phyloP scores from a whole-genome alignment of 2,113 vertebrate species.

The Mobula hypostoma region DNA sequence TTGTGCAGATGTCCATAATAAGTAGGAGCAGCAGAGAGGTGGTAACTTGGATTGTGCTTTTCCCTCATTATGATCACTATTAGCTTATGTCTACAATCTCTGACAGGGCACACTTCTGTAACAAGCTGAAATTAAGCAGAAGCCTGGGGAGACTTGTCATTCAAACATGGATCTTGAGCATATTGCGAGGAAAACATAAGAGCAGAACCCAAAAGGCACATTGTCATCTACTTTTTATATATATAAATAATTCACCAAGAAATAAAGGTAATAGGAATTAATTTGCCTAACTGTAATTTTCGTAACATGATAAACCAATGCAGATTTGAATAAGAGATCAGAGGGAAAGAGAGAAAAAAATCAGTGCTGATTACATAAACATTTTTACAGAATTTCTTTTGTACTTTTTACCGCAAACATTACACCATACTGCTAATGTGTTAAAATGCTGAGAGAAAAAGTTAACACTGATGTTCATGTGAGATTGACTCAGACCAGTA shows the following conservation, averaged over 20 bases:
- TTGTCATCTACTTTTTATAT: not conserved
- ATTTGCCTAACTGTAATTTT: not conserved
- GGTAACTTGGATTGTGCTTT: not conserved
- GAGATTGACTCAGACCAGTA: not conserved
- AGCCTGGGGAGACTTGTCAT: not conserved
- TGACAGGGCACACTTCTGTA: no score
- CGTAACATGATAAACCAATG: not conserved
- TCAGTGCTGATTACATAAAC: not conserved
- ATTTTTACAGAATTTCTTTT: not conserved
- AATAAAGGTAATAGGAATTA: not conserved
- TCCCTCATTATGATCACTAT: not conserved
- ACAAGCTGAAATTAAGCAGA: not conserved
- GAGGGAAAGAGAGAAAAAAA: not conserved
- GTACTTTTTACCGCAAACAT: not conserved
- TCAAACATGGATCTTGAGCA: not conserved
- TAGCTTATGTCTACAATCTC: not conserved
- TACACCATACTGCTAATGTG: not conserved
- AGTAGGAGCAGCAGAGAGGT: not conserved
- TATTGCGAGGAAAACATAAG: not conserved
- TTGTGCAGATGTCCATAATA: not conserved
- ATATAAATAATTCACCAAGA: not conserved
- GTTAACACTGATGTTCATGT: not conserved
- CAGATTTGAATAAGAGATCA: not conserved
- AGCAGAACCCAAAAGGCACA: not conserved
- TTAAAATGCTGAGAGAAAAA: not conserved